Base-by-base conservation (phyloP, 1,140 invertebrate species). In the Bombus breviceps region DNA sequence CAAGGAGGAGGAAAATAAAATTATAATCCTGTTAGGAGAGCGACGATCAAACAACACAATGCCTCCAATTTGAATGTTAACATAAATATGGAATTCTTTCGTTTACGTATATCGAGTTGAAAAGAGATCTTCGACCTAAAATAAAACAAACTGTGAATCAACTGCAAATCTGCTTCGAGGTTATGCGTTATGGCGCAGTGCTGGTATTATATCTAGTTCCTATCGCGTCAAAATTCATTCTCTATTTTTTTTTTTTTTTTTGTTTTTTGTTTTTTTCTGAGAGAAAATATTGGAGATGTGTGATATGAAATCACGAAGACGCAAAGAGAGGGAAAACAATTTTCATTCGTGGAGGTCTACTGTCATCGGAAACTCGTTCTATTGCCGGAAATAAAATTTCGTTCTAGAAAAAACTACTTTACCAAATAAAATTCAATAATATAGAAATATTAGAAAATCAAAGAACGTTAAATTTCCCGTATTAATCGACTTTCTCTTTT, bases 11-110 rank as follows among this genome's bases (percentile, higher is more conserved):
- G 68, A 57, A 79, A 83, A 91, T 88, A 91, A 92, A 92, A 94
- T 92, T 91, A 92, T 91, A 92, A 94, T 94, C 91, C 92, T 87
- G 91, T 92, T 94, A 92, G 92, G 90, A 88, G 87, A 88, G 37
- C 68, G 22, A 34, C 5, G 8, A 88, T 89, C 88, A 91, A 43
- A 85, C 92, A 88, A 92, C 91, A 0, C 13, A 5, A 18, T 13
- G 37, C 5, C 69, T n/a, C 5, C 12, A 25, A 15, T 5, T 39
- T 41, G 12, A 39, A 72, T 39, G 18, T 72, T 39, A 41, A 28
- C 22, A 15, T 15, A 2, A 37, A 18, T 10, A 53, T 68, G 8
- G 0, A 4, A 39, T 25, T 71, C 10, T 1, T 25, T 39, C 34
- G 66, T 68, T 68, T 68, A 18, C 22, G 47, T 8, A 53, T 5